Conservation (phyloP, 1,140 invertebrate species). For the Bradynema listronoti region DNA sequence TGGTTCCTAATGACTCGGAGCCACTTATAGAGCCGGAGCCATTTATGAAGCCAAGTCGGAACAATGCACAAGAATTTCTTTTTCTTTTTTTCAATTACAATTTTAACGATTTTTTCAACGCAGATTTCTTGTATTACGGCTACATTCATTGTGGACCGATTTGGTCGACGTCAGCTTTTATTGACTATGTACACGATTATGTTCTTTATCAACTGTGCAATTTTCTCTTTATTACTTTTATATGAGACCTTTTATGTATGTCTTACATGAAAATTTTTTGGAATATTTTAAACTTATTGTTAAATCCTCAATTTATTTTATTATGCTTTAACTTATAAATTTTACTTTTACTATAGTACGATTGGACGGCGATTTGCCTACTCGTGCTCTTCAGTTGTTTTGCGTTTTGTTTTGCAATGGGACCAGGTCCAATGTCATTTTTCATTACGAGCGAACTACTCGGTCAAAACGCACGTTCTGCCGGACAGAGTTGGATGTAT, state of each 20-base stretch:
- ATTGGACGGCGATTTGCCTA: conserved; percentile 42
- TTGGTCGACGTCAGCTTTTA: conserved; percentile 46
- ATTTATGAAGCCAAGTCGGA: too few relatives aligned
- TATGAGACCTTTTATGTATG: conserved; percentile 42
- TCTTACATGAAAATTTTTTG: conserved; percentile 5
- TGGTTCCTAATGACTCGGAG: too few relatives aligned
- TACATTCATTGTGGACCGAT: conserved; percentile 43
- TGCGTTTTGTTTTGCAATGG: conserved; percentile 46
- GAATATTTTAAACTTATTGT: not conserved
- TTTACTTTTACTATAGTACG: conserved; percentile 38
- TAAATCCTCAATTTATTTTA: conserved; percentile 1
- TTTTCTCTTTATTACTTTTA: conserved; percentile 44
- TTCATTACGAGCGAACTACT: conserved; percentile 51
- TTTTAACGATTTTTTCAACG: conserved; percentile 1
- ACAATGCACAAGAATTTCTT: too few relatives aligned
- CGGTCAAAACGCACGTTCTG: conserved; percentile 48
- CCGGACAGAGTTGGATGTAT: conserved; percentile 47
- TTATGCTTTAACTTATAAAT: too few relatives aligned
- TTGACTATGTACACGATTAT: conserved; percentile 38
- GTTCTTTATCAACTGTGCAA: conserved; percentile 41
- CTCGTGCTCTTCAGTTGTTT: conserved; percentile 46
- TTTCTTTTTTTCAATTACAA: too few relatives aligned
- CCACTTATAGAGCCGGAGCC: too few relatives aligned
- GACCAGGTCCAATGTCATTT: conserved; percentile 48
- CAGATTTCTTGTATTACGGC: conserved; percentile 39